Evolutionary conservation across 35 echinoderm and acorn worm species (phyloP).

Genomic region (Patiria miniata): DNA sequence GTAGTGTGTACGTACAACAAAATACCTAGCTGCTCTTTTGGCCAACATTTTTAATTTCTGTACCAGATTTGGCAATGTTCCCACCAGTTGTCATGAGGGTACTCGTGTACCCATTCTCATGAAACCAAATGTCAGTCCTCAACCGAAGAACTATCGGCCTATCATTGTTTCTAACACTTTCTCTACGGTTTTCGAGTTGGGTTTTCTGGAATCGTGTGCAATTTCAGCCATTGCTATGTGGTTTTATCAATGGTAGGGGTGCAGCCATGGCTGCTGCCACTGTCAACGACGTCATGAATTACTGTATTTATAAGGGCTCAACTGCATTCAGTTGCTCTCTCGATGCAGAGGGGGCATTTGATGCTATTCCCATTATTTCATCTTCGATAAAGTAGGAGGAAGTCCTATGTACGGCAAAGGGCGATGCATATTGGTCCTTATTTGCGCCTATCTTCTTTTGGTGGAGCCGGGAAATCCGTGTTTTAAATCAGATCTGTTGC

Average conservation of each 20-base stretch:
- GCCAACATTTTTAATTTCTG: neutral
- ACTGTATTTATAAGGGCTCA: constrained; percentile 2
- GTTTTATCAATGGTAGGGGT: constrained; percentile 5
- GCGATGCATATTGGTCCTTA: neutral
- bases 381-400: neutral
- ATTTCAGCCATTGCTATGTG: constrained; percentile 8
- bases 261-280: constrained; percentile 22
- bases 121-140: constrained; percentile 25
- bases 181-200: constrained; percentile 12
- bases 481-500: no score
- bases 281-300: constrained; percentile 36
- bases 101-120: neutral
- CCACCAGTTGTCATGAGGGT: neutral
- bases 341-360: constrained; percentile 42
- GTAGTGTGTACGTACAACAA: neutral
- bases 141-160: constrained; percentile 12
- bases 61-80: neutral
- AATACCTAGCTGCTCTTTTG: neutral
- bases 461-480: no score
- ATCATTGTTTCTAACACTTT: constrained; percentile 1
- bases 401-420: neutral
- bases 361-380: constrained; percentile 26
- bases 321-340: constrained; percentile 29
- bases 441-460: no score
- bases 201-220: constrained; percentile 1